Evolutionary conservation across 64 coral and sea anemone species (phyloP).

Genomic region (Stylophora pistillata): DNA sequence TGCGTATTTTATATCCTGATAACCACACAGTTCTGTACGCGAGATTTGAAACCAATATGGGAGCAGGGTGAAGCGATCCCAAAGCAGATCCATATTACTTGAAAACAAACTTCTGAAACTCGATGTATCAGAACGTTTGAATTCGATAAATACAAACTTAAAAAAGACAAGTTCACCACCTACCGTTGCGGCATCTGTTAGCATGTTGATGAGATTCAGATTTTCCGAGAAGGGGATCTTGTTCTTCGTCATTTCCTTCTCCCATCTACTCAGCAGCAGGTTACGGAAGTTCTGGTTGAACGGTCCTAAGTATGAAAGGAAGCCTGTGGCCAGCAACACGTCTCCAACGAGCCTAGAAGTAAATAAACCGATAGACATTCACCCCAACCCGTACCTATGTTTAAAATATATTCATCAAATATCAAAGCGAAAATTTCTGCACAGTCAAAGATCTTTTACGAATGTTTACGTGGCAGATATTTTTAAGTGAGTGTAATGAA

Average conservation of each 20-base stretch:
- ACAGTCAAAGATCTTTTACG: not conserved
- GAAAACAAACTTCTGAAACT: too few species aligned
- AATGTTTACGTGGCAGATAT: too few species aligned
- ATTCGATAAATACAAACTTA: not conserved
- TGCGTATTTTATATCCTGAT: too few species aligned
- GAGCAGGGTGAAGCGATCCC: too few species aligned
- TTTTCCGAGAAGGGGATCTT: slow-evolving; percentile 96
- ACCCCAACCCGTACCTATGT: too few species aligned
- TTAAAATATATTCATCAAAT: too few species aligned
- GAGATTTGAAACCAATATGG: too few species aligned
- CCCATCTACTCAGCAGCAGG: slow-evolving; percentile 73
- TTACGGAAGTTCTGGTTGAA: slow-evolving; percentile 96
- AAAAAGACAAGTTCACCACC: not conserved
- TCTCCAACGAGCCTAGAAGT: slow-evolving; percentile 88
- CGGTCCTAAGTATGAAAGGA: slow-evolving; percentile 92
- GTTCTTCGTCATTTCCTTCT: slow-evolving; percentile 89
- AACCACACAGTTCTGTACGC: too few species aligned
- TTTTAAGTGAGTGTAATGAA: too few species aligned
- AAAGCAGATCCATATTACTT: too few species aligned
- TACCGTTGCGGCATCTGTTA: slow-evolving; percentile 91
- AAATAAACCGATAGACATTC: not conserved
- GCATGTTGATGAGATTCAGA: slow-evolving; percentile 92
- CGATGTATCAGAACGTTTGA: too few species aligned
- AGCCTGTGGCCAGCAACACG: slow-evolving; percentile 94
- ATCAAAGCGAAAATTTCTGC: not conserved